A percentile compares a stretch with the other conserved stretches of the same genome.
phyloP scores from a whole-genome alignment of 2,888 invertebrate species.

The Harmothoe impar region DNA sequence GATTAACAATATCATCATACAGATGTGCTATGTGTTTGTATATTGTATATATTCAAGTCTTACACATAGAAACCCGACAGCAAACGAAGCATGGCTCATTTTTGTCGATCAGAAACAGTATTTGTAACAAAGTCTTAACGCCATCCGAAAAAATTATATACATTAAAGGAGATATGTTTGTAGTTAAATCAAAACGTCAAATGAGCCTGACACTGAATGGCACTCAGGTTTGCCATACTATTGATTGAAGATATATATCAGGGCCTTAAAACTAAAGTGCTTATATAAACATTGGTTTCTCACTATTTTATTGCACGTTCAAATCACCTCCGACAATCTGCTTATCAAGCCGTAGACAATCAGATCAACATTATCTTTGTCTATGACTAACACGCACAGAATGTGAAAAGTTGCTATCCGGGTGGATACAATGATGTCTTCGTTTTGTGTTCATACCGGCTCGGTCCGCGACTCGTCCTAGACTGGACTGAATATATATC shows the following conservation, averaged over 20 bases:
- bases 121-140: background rate
- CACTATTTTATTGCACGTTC: constrained; percentile 32
- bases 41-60: no score
- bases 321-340: constrained; percentile 22
- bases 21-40: no score
- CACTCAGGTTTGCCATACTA: background rate
- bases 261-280: background rate
- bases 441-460: no score
- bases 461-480: background rate
- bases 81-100: no score
- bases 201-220: background rate
- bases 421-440: no score
- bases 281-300: background rate
- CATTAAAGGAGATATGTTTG: background rate
- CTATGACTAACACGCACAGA: background rate
- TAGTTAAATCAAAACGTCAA: background rate
- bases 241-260: background rate
- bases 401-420: background rate
- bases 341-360: background rate
- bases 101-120: background rate
- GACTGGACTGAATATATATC: background rate
- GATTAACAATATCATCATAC: no score
- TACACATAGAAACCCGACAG: no score
- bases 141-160: background rate
- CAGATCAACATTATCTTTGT: background rate